These are phyloP conservation scores for Amniataba percoides DNA, from an alignment of 2,797 vertebrate species.

Conservation along the genomic window DNA sequence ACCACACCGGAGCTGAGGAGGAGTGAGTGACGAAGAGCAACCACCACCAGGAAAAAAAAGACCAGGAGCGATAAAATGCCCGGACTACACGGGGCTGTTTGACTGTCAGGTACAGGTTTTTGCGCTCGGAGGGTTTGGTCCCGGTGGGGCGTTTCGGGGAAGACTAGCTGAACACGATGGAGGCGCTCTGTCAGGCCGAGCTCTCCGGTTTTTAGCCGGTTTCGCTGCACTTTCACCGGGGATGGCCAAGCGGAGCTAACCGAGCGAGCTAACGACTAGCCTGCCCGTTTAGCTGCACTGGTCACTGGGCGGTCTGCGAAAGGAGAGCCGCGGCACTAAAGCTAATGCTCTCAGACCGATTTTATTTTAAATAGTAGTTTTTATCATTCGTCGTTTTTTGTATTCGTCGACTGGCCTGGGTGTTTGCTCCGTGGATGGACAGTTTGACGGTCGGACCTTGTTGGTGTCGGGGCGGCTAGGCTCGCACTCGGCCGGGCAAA, in stretches of 20 bases:
- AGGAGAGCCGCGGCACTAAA: slow-evolving; percentile 25
- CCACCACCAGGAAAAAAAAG: slow-evolving; percentile 72
- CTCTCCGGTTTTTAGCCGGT: slow-evolving; percentile 60
- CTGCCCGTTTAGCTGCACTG: slow-evolving; percentile 64
- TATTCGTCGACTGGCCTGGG: neutral
- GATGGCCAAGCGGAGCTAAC: slow-evolving; percentile 79
- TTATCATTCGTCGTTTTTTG: slow-evolving; percentile 34
- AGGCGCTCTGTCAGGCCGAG: slow-evolving; percentile 54
- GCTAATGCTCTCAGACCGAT: no score
- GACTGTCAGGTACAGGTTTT: slow-evolving; percentile 55
- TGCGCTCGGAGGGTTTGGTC: slow-evolving; percentile 22
- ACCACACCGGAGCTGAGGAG: slow-evolving; percentile 80
- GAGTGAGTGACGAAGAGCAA: slow-evolving; percentile 82
- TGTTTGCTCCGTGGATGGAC: slow-evolving; percentile 72
- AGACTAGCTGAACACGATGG: slow-evolving; percentile 37
- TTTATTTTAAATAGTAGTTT: no score
- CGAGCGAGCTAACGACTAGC: slow-evolving; percentile 75
- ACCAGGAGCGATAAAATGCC: slow-evolving; percentile 70
- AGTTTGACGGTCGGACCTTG: slow-evolving; percentile 70
- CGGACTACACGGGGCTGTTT: slow-evolving; percentile 58
- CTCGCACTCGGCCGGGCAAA: slow-evolving; percentile 75
- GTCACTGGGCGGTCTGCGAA: slow-evolving; percentile 57
- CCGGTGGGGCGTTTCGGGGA: slow-evolving; percentile 11
- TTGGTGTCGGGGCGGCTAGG: slow-evolving; percentile 83
- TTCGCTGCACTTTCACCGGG: slow-evolving; percentile 63